Base-by-base conservation (phyloP, 2,888 invertebrate genomes). In the Agonopterix arenella region DNA sequence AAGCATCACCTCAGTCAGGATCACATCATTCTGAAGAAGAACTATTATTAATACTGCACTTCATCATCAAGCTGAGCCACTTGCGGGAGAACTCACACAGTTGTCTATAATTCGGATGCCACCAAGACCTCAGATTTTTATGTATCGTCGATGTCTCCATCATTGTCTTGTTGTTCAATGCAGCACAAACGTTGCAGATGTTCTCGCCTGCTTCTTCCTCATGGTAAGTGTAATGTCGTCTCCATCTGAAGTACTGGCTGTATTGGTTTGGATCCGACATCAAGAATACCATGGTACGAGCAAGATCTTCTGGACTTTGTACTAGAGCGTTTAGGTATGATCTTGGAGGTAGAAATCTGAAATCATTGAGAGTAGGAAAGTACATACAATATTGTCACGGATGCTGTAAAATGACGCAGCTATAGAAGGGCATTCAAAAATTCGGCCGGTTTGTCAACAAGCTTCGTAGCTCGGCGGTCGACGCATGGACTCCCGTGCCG, bases 341-440 rank as follows among this genome's bases (percentile, higher is more conserved):
- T 0, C 73, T 74, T 1, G 83, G 85, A 1, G 88, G 85, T 7
- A 88, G 74, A 54, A 84, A 88, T 52, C 86, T 88, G 76, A 1
- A 49, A 58, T 28, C 5, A 28, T 28, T 28, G 7, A 28, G 1
- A 28, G 28, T 28, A 28, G 28, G 28, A 5, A 28, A 28, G 5
- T 1, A 28, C 28, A 28, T 28, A 5, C 5, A 28, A 28, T n/a
- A n/a, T n/a, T n/a, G n/a, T n/a, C n/a, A n/a, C n/a, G n/a, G n/a
- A n/a, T n/a, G n/a, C n/a, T n/a, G n/a, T n/a, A n/a, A n/a, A n/a
- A n/a, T n/a, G n/a, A n/a, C n/a, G n/a, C n/a, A n/a, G n/a, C n/a
- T n/a, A n/a, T n/a, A n/a, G n/a, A n/a, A n/a, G n/a, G n/a, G n/a
- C n/a, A n/a, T n/a, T n/a, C n/a, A n/a, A n/a, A n/a, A n/a, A n/a